Evolutionary conservation across 2,797 vertebrate genomes (phyloP), one percentile per base, ranked within the genome.

Genomic region (Chloroceryle inda): DNA sequence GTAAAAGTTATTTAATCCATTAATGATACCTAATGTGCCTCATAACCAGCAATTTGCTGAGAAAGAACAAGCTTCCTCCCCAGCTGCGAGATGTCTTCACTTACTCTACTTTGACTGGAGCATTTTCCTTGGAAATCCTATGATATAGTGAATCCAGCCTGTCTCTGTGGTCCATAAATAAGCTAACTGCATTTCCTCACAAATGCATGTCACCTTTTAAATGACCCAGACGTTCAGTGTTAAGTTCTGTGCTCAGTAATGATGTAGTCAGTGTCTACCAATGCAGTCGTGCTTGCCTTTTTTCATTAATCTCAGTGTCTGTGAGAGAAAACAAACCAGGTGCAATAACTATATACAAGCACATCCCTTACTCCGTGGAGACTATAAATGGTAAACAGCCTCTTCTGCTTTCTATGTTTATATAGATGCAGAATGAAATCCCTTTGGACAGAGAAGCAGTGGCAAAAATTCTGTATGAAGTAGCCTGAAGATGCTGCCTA

Each of bases 261-360:
- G 52, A 72, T 67, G 67, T n/a, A 94, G 77, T 94, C 92, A 95
- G 67, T 77, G 91, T 94, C 96, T 95, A 90, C 83, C 92, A 90
- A 92, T 93, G 92, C 68, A 79, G 76, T 27, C 78, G 37, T 61
- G 7, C 83, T 89, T 76, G 63, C 55, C 85, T 92, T 79, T 78
- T 53, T 86, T 52, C 67, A 52, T 81, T 82, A 76, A 85, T 94
- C 74, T 71, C 6, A 0, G 56, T 69, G 67, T 82, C 85, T 87
- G 68, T 18, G 42, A 72, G 71, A 67, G 69, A 61, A 93, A 75
- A 52, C 49, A 62, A 31, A 78, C 13, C 77, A 79, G 90, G 85
- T 92, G 37, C 33, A 84, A 88, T 86, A 88, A 61, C 61, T 81
- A 27, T n/a, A 62, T 90, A 38, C 56, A 12, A 74, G 83, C 77